phyloP scores from a whole-genome alignment of 2,888 invertebrate genomes.

The Eupithecia inturbata region DNA sequence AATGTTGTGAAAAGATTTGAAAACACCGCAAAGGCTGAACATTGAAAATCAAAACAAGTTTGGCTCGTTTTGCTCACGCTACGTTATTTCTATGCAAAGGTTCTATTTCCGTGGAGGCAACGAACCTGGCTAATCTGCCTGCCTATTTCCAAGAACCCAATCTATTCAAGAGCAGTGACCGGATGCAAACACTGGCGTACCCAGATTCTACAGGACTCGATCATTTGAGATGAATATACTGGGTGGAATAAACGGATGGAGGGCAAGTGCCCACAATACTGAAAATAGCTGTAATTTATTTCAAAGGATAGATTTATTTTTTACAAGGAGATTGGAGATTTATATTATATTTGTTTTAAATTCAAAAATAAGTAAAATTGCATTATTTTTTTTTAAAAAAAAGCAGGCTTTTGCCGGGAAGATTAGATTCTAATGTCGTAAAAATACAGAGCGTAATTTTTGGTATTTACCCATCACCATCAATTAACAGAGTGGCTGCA shows the following conservation, averaged over 20 bases:
- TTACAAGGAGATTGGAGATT: not conserved
- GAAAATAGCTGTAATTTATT: not conserved
- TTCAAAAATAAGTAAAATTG: not conserved
- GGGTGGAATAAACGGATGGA: no score
- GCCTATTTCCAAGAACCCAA: constrained; percentile 39
- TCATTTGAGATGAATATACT: not conserved
- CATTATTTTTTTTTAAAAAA: not conserved
- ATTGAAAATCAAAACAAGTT: constrained; percentile 3
- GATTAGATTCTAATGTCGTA: not conserved
- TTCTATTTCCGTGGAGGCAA: constrained; percentile 28
- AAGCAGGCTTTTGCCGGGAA: not conserved
- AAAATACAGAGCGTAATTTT: no score
- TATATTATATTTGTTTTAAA: not conserved
- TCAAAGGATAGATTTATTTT: not conserved
- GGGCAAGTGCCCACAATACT: not conserved
- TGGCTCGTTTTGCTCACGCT: constrained; percentile 4
- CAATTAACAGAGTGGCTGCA: no score
- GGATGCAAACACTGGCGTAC: not conserved
- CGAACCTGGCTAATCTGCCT: constrained; percentile 13
- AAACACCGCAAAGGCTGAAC: not conserved
- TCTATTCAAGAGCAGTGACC: constrained; percentile 61
- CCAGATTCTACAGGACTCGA: not conserved
- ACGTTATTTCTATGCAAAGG: constrained; percentile 16
- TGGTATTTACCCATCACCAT: no score
- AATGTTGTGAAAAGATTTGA: not conserved